These are phyloP conservation scores for Nixonia krombeini DNA, from an alignment of 1,140 invertebrate species.

Conservation along the genomic window DNA sequence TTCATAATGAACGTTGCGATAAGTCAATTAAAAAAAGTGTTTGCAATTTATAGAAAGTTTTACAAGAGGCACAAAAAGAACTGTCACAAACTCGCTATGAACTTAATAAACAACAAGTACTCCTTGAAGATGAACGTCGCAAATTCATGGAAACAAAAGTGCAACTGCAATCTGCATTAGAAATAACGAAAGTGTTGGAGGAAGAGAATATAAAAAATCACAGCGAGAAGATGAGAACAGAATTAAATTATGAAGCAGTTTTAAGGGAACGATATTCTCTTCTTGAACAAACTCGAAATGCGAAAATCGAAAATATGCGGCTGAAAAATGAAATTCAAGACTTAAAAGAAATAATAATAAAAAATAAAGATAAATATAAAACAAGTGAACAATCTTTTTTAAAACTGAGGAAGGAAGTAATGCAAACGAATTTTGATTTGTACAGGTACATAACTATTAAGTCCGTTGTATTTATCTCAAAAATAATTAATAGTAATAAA, in stretches of 20 bases:
- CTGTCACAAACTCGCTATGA: conserved; percentile 38
- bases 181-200: conserved; percentile 46
- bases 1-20: too few species aligned
- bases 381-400: conserved; percentile 36
- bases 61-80: conserved; percentile 50
- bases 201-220: conserved; percentile 54
- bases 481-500: too few species aligned
- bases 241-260: conserved; percentile 50
- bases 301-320: conserved; percentile 49
- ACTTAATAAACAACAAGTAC: conserved; percentile 41
- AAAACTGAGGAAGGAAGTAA: conserved; percentile 37
- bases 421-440: conserved; percentile 7
- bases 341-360: conserved; percentile 37
- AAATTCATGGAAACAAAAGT: conserved; percentile 44
- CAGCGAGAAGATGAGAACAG: conserved; percentile 44
- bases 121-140: conserved; percentile 53
- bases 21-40: too few species aligned
- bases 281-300: conserved; percentile 38
- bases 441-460: conserved; percentile 17
- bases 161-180: conserved; percentile 43
- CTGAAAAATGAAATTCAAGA: conserved; percentile 45
- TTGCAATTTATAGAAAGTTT: too few species aligned
- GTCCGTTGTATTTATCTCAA: too few species aligned
- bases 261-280: conserved; percentile 51
- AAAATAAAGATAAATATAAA: conserved; percentile 33